Percentiles rank a stretch among this genome's conserved stretches.
phyloP scores from a whole-genome alignment of 1,140 invertebrate species.

The Drosophila orena region DNA sequence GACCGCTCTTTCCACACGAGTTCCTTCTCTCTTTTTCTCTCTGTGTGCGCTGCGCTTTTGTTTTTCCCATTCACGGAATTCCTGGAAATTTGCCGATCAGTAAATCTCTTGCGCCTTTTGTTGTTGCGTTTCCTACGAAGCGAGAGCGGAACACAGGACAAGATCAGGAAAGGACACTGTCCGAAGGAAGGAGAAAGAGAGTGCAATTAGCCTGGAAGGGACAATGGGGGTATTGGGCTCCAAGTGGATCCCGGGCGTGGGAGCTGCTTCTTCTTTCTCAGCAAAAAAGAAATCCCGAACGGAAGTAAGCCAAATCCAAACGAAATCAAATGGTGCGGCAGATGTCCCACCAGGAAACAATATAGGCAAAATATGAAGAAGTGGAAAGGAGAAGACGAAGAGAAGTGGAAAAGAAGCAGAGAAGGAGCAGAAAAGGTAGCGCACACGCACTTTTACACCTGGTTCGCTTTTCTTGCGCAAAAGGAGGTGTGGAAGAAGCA shows the following conservation, averaged over 20 bases:
- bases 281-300: conserved; percentile 23
- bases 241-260: conserved; percentile 60
- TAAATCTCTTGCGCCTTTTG: conserved; percentile 64
- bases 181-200: conserved; percentile 3
- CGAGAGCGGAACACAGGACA: conserved; percentile 54
- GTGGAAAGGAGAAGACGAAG: conserved; percentile 6
- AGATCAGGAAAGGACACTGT: conserved; percentile 46
- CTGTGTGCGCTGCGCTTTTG: conserved; percentile 67
- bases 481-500: conserved; percentile 57
- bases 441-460: conserved; percentile 60
- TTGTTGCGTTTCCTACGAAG: conserved; percentile 68
- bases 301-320: conserved; percentile 28
- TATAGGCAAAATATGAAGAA: conserved; percentile 27
- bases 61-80: conserved; percentile 80
- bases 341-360: conserved; percentile 66
- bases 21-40: conserved; percentile 13
- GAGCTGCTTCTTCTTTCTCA: conserved; percentile 53
- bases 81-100: conserved; percentile 80
- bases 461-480: conserved; percentile 65
- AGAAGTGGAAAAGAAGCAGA: background rate
- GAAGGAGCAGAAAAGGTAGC: conserved; percentile 29
- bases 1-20: conserved; percentile 8
- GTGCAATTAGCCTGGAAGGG: conserved; percentile 58
- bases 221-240: conserved; percentile 2
- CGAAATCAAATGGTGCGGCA: conserved; percentile 50